Percentiles rank a stretch among this genome's conserved stretches.
These are phyloP conservation scores for Antedon mediterranea DNA, from an alignment of 53 echinoderm and acorn worm genomes.

Conservation along the genomic window DNA sequence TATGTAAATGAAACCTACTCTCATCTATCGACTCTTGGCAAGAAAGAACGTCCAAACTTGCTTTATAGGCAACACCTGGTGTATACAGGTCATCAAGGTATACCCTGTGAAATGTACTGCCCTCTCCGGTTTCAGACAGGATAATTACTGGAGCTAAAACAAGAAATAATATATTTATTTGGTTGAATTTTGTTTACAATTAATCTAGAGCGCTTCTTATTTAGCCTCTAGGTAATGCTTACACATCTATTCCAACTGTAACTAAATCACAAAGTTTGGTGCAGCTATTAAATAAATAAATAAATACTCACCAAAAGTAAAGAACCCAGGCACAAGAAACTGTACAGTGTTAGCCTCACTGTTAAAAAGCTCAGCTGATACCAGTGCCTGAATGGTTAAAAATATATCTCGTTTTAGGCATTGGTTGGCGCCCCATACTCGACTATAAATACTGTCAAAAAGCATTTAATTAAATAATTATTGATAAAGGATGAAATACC, in stretches of 20 bases:
- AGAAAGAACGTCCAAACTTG: conserved; percentile 24
- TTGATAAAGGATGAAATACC: not conserved
- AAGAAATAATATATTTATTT: too few relatives aligned
- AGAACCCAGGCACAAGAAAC: conserved; percentile 23
- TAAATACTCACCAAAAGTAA: conserved; percentile 9
- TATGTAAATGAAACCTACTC: not conserved
- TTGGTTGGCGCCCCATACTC: too few relatives aligned
- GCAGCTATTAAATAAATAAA: too few relatives aligned
- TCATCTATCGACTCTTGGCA: conserved; percentile 14
- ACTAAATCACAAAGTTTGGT: too few relatives aligned
- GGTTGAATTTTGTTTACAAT: too few relatives aligned
- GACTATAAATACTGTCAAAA: too few relatives aligned
- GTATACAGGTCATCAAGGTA: conserved; percentile 17
- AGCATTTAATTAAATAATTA: too few relatives aligned
- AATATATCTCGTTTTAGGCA: too few relatives aligned
- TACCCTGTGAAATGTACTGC: conserved; percentile 21
- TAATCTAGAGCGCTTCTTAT: too few relatives aligned
- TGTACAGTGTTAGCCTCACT: conserved; percentile 4
- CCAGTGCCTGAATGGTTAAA: conserved; percentile 4
- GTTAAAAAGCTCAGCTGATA: conserved; percentile 24
- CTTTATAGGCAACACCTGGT: conserved; percentile 36
- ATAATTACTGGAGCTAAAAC: not conserved
- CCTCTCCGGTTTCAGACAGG: conserved; percentile 3
- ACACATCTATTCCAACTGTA: too few relatives aligned
- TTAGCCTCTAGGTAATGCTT: too few relatives aligned